Evolutionary conservation across 2,888 invertebrate species (phyloP).

Genomic region (Heliconius charithonia): DNA sequence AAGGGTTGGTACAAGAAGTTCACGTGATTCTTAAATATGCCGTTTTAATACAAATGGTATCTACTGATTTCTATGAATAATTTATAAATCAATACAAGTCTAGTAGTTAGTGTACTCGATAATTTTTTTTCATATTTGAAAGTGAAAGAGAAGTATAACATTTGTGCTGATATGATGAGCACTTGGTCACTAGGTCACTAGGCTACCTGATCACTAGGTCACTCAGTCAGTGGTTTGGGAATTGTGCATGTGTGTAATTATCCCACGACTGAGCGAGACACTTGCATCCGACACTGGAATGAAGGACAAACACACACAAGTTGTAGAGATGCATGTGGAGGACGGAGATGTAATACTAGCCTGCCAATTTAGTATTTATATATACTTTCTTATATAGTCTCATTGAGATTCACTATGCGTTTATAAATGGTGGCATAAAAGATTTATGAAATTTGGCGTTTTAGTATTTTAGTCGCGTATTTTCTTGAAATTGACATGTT

Average conservation of each 20-base stretch:
- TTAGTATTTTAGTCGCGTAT: background rate
- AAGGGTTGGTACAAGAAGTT: too few species aligned
- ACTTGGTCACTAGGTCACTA: background rate
- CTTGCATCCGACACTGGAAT: conserved; percentile 36
- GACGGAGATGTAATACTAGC: background rate
- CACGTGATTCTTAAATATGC: too few species aligned
- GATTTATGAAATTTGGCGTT: background rate
- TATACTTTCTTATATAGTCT: background rate
- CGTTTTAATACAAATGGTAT: too few species aligned
- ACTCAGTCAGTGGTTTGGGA: conserved; percentile 26
- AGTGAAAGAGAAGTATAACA: background rate
- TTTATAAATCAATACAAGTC: too few species aligned
- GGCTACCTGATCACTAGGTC: conserved; percentile 2
- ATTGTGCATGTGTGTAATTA: conserved; percentile 28
- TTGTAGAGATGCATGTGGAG: conserved; percentile 1
- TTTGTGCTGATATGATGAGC: background rate
- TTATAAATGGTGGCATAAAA: too few species aligned
- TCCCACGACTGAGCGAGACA: conserved; percentile 39
- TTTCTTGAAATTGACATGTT: conserved; percentile 5
- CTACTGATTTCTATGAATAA: too few species aligned
- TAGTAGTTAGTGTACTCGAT: too few species aligned
- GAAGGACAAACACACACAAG: conserved; percentile 11
- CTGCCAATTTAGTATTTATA: background rate
- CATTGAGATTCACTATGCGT: background rate
- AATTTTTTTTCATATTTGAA: too few species aligned